Evolutionary conservation across 2,113 vertebrate genomes (phyloP), one percentile per base, ranked within the genome.

Genomic region (Bucco capensis): DNA sequence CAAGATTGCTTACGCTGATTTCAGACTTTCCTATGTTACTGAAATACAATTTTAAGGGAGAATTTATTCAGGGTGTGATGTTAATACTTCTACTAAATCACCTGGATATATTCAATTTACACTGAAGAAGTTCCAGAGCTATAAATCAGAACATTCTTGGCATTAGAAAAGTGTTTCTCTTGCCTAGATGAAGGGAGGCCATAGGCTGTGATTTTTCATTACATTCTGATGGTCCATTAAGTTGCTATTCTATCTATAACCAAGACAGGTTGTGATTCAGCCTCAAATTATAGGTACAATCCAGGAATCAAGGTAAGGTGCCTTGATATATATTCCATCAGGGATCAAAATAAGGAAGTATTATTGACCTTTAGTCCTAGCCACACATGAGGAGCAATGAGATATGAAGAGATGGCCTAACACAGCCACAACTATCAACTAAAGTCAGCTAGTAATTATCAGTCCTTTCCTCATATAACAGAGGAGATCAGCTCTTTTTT

Each of bases 221-320:
- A 82, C 53, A 69, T 95, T 82, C n/a, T 92, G 81, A 92, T 82
- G 80, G 80, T 60, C 57, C 70, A 76, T 96, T 94, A 86, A 83
- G 73, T 23, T 82, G 15, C 77, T 90, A 58, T 86, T 86, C 66
- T 78, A 75, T 73, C 61, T 90, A 28, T 70, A 92, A 90, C 86
- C 25, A 84, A 81, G 90, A 86, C 50, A 66, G 54, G 70, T 88
- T 78, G 65, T 8, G 2, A 50, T 86, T 94, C 61, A 84, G 65
- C 79, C 25, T 70, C 70, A 89, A 90, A 57, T 92, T 89, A 70
- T 50, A 65, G 50, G 33, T 81, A 67, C 3, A 2, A 38, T 46
- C 50, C 21, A 90, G 33, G 37, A 90, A 84, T 86, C 46, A 38
- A 80, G 49, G 50, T 61, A 71, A 82, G 42, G 33, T 69, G 4